These are phyloP conservation scores for Coenonympha glycerion DNA, from an alignment of 2,888 invertebrate genomes.

Conservation along the genomic window DNA sequence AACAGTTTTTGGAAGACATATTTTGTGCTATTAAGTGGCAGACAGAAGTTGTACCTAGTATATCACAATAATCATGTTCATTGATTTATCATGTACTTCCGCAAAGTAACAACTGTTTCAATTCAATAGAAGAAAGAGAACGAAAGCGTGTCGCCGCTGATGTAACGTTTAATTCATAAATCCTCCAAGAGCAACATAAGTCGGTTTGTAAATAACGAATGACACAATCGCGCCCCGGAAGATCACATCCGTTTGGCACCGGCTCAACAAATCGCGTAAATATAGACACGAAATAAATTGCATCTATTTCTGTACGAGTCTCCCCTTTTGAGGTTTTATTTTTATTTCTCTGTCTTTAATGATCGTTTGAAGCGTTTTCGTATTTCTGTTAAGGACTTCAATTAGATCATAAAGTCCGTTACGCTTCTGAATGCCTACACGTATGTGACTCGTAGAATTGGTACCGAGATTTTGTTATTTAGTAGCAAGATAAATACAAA, in stretches of 20 bases:
- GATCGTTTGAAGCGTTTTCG: background rate
- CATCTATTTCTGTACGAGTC: conserved; percentile 39
- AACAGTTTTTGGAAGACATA: no score
- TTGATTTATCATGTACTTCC: no score
- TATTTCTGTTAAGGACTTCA: background rate
- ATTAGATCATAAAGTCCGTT: no score
- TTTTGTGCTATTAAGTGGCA: no score
- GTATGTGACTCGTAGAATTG: no score
- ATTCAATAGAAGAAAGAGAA: no score
- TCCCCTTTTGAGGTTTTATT: conserved; percentile 34
- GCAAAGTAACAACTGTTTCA: background rate
- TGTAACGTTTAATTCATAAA: background rate
- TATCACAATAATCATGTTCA: no score
- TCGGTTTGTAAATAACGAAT: conserved; percentile 34
- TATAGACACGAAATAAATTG: conserved; percentile 43
- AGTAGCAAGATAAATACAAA: no score
- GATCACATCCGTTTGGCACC: conserved; percentile 67
- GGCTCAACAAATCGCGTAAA: conserved; percentile 47
- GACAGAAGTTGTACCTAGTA: no score
- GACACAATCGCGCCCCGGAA: conserved; percentile 64
- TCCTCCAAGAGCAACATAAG: conserved; percentile 3
- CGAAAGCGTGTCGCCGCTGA: background rate
- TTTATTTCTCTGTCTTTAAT: conserved; percentile 15
- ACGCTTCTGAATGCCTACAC: no score
- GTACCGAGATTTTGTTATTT: no score